Evolutionary conservation across 2,888 invertebrate species (phyloP), one percentile per base, ranked within the genome.

Genomic region (Trissonchulus sp.): DNA sequence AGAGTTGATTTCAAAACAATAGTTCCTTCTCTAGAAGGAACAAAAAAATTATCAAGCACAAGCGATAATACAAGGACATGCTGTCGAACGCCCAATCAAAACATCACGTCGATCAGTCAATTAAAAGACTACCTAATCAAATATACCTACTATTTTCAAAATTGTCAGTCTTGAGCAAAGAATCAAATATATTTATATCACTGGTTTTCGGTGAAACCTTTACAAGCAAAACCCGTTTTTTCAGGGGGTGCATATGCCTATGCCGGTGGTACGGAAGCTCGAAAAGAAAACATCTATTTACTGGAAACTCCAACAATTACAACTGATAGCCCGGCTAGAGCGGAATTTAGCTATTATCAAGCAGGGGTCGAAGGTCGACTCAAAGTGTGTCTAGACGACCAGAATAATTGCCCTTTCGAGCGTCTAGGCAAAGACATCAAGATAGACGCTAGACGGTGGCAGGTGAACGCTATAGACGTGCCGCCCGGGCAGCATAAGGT

Each of bases 351-450:
- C 74, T 79, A 79, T 8, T 80, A 80, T 74, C 79, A 79, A 76
- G 80, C 81, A 1, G 80, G 80, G 30, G 72, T 81, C 8, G 76
- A 79, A n/a, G 82, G 82, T 0, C 77, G 80, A 33, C 77, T 82
- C 0, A 74, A 80, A 34, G 80, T 82, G 23, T 82, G 82, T 74
- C 48, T 80, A 28, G 79, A 81, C 76, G 78, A 76, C 36, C 75
- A 79, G 34, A 74, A 74, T 28, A 77, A 80, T 28, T 82, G 82
- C 76, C 80, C 80, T 1, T 77, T 82, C 35, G 77, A 79, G 31
- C 36, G 78, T 35, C 76, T 79, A 8, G 82, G 82, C 30, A 62
- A 75, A 33, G 79, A 82, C 62, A 80, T 82, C 60, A 79, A 79
- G 38, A 74, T 75, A 18, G 77, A 80, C 63, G 65, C 81, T 2